Percentiles rank a stretch among this genome's conserved stretches.
Evolutionary conservation across 2,797 vertebrate genomes (phyloP).

Genomic region (Hemitrygon akajei): DNA sequence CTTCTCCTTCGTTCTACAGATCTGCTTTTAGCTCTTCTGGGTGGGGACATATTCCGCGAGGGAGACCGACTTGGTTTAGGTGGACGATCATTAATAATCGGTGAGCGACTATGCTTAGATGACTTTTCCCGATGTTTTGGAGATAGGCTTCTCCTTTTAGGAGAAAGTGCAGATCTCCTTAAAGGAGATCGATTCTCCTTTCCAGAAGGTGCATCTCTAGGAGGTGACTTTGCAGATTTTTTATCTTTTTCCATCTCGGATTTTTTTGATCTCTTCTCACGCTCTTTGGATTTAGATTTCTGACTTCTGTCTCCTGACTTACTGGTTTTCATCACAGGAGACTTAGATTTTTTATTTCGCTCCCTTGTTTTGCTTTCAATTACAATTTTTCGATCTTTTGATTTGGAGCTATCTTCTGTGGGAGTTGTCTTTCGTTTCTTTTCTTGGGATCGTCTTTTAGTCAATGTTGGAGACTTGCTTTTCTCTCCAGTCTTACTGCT

Average conservation of each 20-base stretch:
- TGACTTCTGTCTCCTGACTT: slow-evolving; percentile 56
- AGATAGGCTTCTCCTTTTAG: slow-evolving; percentile 73
- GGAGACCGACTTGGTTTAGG: slow-evolving; percentile 81
- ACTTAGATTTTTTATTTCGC: slow-evolving; percentile 65
- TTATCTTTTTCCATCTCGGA: slow-evolving; percentile 72
- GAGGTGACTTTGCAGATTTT: slow-evolving; percentile 84
- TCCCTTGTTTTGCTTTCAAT: slow-evolving; percentile 48
- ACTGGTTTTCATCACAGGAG: neutral
- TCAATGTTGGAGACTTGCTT: slow-evolving; percentile 65
- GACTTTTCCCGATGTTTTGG: slow-evolving; percentile 71
- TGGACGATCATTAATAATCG: slow-evolving; percentile 64
- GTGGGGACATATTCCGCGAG: slow-evolving; percentile 69
- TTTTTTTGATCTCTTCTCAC: slow-evolving; percentile 60
- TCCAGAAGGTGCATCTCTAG: slow-evolving; percentile 90
- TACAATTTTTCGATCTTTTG: slow-evolving; percentile 68
- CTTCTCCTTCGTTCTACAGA: slow-evolving; percentile 78
- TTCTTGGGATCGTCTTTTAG: slow-evolving; percentile 62
- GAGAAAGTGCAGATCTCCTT: slow-evolving; percentile 70
- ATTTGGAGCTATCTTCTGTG: slow-evolving; percentile 70
- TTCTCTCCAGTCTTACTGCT: slow-evolving; percentile 75
- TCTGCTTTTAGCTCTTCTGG: slow-evolving; percentile 75
- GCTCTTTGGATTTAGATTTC: slow-evolving; percentile 54
- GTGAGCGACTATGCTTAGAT: slow-evolving; percentile 62
- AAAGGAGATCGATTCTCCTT: slow-evolving; percentile 91
- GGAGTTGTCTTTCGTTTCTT: slow-evolving; percentile 67